These are phyloP conservation scores for Paramormyrops hopkinsi DNA, from an alignment of 2,797 vertebrate species.

Conservation along the genomic window DNA sequence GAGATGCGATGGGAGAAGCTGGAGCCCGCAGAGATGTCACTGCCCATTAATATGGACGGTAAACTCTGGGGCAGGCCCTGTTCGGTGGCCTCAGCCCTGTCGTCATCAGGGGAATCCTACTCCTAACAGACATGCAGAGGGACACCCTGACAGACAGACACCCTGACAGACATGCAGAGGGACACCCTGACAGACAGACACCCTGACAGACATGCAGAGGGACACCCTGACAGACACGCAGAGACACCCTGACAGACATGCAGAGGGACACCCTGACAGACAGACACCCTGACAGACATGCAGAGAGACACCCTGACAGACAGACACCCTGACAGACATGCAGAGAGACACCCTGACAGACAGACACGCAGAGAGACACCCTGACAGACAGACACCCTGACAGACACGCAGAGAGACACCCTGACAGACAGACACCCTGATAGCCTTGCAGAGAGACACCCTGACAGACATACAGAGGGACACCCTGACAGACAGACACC, in stretches of 20 bases:
- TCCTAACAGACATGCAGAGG: neutral
- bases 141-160: neutral
- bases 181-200: too few species aligned
- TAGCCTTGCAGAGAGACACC: too few species aligned
- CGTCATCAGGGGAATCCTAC: neutral
- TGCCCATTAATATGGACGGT: conserved; percentile 65
- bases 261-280: too few species aligned
- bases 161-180: too few species aligned
- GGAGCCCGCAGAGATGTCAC: conserved; percentile 49
- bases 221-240: neutral
- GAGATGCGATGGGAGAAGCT: conserved; percentile 67
- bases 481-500: too few species aligned
- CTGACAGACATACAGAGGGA: too few species aligned
- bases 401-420: too few species aligned
- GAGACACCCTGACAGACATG: neutral
- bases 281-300: neutral
- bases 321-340: neutral
- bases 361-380: too few species aligned
- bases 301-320: too few species aligned
- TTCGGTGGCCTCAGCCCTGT: neutral
- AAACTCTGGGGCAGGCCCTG: conserved; percentile 14
- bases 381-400: neutral
- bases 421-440: neutral
- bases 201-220: too few species aligned
- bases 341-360: neutral